Evolutionary conservation across 1,140 invertebrate species (phyloP), one percentile per base, ranked within the genome.

Genomic region (Trichoplusia ni): DNA sequence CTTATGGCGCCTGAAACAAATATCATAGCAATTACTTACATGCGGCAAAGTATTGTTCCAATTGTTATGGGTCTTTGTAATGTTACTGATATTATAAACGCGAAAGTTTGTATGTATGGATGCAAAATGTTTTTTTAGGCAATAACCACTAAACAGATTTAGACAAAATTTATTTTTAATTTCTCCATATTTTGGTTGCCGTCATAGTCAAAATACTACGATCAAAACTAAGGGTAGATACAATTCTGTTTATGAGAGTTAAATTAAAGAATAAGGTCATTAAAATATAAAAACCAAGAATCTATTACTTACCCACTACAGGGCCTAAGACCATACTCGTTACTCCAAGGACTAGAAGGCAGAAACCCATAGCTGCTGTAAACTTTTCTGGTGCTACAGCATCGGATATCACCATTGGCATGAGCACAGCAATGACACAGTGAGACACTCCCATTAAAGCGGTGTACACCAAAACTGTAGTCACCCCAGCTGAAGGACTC

Each of bases 1-100:
- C 80, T 69, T 16, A 89, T 65, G 2, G 77, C 76, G 51, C 81
- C 86, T 89, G 74, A 4, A 72, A 77, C 42, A 44, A 47, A 18
- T n/a, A 0, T 31, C 2, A 31, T 1, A 49, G 46, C 46, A 29
- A 49, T 49, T 4, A 31, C 23, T 49, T n/a, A n/a, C 25, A 16
- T 0, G 6, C 9, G 23, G 29, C n/a, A n/a, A n/a, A n/a, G n/a
- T n/a, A n/a, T n/a, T n/a, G n/a, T n/a, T n/a, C n/a, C n/a, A n/a
- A n/a, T n/a, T n/a, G n/a, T n/a, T n/a, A n/a, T n/a, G n/a, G n/a
- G n/a, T n/a, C n/a, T n/a, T n/a, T n/a, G n/a, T n/a, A n/a, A n/a
- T n/a, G n/a, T n/a, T n/a, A n/a, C n/a, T n/a, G n/a, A n/a, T n/a
- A n/a, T n/a, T n/a, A n/a, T n/a, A n/a, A n/a, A n/a, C n/a, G n/a